phyloP scores from a whole-genome alignment of 2,113 vertebrate species.

The Poecile atricapillus region DNA sequence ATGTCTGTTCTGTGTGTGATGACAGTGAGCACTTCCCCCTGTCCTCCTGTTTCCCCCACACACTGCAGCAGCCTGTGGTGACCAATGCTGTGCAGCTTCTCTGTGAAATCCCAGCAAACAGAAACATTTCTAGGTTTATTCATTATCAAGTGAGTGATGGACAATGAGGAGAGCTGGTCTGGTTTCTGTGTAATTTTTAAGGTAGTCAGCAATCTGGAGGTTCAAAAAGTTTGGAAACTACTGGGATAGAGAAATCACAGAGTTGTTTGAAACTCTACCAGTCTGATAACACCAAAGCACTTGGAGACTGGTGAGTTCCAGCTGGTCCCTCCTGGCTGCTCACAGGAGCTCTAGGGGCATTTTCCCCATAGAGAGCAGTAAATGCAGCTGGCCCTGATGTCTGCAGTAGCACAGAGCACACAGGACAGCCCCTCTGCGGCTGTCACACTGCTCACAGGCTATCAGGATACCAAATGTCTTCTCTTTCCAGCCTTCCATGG shows the following conservation, averaged over 20 bases:
- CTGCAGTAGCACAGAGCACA: background rate
- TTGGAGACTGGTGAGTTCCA: background rate
- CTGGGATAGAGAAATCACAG: background rate
- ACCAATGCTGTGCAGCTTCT: background rate
- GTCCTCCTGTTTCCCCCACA: background rate
- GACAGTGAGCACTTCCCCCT: background rate
- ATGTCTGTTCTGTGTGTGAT: background rate
- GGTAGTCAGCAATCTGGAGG: background rate
- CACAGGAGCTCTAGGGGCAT: background rate
- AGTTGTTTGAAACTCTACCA: background rate
- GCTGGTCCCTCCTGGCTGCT: background rate
- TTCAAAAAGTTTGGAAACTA: background rate
- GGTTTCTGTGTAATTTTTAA: background rate
- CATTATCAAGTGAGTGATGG: background rate
- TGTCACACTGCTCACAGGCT: constrained; percentile 22
- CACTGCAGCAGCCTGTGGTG: background rate
- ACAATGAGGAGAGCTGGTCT: background rate
- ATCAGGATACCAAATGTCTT: background rate
- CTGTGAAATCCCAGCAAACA: background rate
- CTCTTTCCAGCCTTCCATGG: background rate
- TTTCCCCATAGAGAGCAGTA: background rate
- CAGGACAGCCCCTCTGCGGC: background rate
- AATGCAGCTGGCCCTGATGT: background rate
- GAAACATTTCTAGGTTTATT: background rate
- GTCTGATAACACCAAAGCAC: background rate